phyloP scores from a whole-genome alignment of 2,888 invertebrate genomes.

The Spilosoma lubricipeda region DNA sequence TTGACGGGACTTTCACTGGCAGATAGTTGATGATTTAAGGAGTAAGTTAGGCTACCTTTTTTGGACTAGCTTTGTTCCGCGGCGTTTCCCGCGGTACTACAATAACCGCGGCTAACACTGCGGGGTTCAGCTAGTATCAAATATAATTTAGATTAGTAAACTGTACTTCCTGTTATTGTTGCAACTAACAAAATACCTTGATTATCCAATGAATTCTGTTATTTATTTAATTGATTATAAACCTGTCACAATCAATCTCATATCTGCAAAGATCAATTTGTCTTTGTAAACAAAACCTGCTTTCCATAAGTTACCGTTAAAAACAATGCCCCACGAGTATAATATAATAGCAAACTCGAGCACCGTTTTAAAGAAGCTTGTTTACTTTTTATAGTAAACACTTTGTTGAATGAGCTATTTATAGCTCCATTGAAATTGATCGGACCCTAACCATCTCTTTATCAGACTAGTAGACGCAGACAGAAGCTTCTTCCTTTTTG shows the following conservation, averaged over 20 bases:
- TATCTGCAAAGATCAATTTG: slow-evolving; percentile 32
- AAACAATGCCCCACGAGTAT: neutral
- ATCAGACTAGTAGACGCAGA: neutral
- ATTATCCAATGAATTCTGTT: slow-evolving; percentile 53
- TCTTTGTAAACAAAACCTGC: neutral
- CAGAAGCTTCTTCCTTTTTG: neutral
- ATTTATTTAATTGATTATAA: slow-evolving; percentile 45
- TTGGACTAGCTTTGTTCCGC: too few species aligned
- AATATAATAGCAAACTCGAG: neutral
- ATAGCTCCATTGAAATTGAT: neutral
- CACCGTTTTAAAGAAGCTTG: too few species aligned
- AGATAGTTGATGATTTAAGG: too few species aligned
- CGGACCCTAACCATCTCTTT: neutral
- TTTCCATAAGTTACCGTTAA: neutral
- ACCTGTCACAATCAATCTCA: slow-evolving; percentile 30
- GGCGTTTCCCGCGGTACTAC: too few species aligned
- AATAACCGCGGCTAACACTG: too few species aligned
- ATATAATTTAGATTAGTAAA: slow-evolving; percentile 33
- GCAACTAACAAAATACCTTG: slow-evolving; percentile 75
- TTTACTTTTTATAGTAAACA: neutral
- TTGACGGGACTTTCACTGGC: too few species aligned
- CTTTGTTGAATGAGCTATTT: neutral
- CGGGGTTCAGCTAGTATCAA: too few species aligned
- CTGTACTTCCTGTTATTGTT: slow-evolving; percentile 68
- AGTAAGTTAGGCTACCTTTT: too few species aligned